Evolutionary conservation across 2,113 vertebrate species (phyloP).

Genomic region (Heterocephalus glaber): DNA sequence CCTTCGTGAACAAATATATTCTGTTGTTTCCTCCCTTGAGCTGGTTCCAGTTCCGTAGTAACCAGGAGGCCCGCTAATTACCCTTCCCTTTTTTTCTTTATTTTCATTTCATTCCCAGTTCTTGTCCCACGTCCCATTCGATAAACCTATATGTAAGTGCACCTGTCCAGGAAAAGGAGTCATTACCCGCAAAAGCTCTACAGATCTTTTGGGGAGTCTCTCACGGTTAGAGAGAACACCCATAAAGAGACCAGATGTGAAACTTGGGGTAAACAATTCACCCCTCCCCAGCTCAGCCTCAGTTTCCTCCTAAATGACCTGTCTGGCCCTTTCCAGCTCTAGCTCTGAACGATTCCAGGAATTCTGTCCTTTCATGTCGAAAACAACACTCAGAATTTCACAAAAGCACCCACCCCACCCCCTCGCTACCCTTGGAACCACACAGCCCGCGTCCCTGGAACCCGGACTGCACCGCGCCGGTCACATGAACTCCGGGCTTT

Average conservation of each 20-base stretch:
- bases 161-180: conserved; percentile 41
- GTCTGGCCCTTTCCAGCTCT: neutral
- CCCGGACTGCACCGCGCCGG: conserved; percentile 74
- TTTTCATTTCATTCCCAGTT: neutral
- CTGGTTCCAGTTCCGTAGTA: neutral
- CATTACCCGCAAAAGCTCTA: neutral
- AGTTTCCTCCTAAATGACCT: conserved; percentile 39
- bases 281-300: conserved; percentile 44
- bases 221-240: neutral
- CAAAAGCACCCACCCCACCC: conserved; percentile 69
- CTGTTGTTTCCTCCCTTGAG: neutral
- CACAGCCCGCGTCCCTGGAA: conserved; percentile 64
- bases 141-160: neutral
- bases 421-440: conserved; percentile 58
- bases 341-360: neutral
- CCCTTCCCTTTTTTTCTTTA: accelerated
- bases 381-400: conserved; percentile 62
- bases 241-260: neutral
- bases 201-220: neutral
- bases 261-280: neutral
- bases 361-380: conserved; percentile 36
- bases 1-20: neutral
- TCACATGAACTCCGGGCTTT: conserved; percentile 78
- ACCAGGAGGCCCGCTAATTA: neutral
- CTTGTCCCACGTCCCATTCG: neutral